These are phyloP conservation scores for Dryococelus australis DNA, from an alignment of 2,888 invertebrate species.

Conservation along the genomic window DNA sequence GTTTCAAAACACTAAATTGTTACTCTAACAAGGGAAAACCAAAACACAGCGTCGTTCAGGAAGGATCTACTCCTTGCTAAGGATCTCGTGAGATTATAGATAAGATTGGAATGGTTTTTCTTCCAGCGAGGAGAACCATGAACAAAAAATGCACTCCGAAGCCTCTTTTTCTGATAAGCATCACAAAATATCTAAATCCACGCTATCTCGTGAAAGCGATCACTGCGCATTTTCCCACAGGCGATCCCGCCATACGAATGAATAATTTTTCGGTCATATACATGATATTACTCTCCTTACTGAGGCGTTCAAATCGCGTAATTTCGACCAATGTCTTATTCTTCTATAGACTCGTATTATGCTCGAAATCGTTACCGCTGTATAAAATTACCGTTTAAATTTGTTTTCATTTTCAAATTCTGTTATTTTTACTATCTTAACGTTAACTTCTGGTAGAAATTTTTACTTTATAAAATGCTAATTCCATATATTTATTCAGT, in stretches of 20 bases:
- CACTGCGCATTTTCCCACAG: neutral
- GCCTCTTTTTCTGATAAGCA: neutral
- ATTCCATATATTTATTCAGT: too few species aligned
- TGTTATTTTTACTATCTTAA: neutral
- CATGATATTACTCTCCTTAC: neutral
- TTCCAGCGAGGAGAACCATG: neutral
- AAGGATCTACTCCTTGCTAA: neutral
- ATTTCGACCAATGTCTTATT: neutral
- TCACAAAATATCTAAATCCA: constrained; percentile 6
- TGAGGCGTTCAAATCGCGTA: neutral
- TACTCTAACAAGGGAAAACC: neutral
- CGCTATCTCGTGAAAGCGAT: neutral
- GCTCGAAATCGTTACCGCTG: neutral
- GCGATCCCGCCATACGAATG: neutral
- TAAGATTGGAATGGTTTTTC: neutral
- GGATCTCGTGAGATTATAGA: neutral
- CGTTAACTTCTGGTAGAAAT: too few species aligned
- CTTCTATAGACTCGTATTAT: neutral
- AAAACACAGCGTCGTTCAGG: neutral
- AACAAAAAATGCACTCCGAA: neutral
- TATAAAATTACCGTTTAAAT: neutral
- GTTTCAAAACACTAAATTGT: neutral
- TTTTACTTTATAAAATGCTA: too few species aligned
- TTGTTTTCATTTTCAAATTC: neutral
- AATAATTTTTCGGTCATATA: neutral